Percentiles rank a stretch among this genome's conserved stretches.
These are phyloP conservation scores for Paracentrotus lividus DNA, from an alignment of 53 echinoderm and acorn worm species.

Conservation along the genomic window DNA sequence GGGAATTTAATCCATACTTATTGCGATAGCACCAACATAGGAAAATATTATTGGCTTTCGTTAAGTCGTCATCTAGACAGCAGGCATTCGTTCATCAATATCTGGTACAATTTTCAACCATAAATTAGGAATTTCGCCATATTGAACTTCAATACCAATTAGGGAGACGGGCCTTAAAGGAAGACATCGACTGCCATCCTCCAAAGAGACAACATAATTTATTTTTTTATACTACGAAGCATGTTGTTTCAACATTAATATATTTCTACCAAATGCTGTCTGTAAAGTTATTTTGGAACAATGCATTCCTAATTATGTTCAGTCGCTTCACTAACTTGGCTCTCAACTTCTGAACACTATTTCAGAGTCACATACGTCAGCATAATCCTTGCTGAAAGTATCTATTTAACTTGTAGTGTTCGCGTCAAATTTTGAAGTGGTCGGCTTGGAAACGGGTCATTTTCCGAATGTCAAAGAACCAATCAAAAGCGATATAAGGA, in stretches of 20 bases:
- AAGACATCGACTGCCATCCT: too few species aligned
- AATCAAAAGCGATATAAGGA: too few species aligned
- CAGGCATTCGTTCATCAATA: not conserved
- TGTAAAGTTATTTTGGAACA: not conserved
- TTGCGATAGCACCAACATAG: not conserved
- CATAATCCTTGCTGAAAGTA: not conserved
- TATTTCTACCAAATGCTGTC: too few species aligned
- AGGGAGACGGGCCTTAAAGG: too few species aligned
- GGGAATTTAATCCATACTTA: too few species aligned
- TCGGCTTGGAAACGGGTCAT: not conserved
- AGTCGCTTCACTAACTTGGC: not conserved
- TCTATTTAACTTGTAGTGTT: not conserved
- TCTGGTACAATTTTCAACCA: not conserved
- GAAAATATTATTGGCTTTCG: not conserved
- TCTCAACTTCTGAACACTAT: not conserved
- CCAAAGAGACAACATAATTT: too few species aligned
- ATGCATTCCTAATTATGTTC: not conserved
- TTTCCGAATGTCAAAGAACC: not conserved
- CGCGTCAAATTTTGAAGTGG: not conserved
- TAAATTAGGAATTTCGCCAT: constrained; percentile 3
- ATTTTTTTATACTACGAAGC: too few species aligned
- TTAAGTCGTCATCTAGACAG: not conserved
- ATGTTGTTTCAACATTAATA: not conserved
- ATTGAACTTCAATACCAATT: not conserved
- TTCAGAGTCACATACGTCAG: not conserved